These are phyloP conservation scores for Sorex araneus DNA, from an alignment of 2,113 vertebrate genomes.

Conservation along the genomic window DNA sequence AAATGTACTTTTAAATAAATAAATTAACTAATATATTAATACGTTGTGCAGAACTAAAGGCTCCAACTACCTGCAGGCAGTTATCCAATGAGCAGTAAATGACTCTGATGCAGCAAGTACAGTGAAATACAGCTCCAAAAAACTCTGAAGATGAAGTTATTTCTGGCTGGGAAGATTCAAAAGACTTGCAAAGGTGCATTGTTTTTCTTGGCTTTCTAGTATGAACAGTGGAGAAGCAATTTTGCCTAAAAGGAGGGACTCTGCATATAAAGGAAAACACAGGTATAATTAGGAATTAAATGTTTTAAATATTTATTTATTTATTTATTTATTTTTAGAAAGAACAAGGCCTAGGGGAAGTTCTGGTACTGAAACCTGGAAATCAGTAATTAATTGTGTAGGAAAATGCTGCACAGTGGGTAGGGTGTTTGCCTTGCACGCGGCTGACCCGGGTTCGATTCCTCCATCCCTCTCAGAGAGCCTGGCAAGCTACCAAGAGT, in stretches of 20 bases:
- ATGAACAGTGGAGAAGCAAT: not conserved
- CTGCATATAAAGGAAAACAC: not conserved
- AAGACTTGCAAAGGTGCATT: not conserved
- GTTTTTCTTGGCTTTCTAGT: not conserved
- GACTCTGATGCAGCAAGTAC: not conserved
- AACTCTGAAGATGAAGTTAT: not conserved
- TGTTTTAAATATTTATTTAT: not conserved
- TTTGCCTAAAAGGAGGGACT: not conserved
- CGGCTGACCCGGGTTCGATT: too few species aligned
- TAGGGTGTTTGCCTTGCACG: too few species aligned
- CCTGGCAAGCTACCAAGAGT: too few species aligned
- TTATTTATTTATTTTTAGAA: not conserved
- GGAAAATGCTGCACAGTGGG: too few species aligned
- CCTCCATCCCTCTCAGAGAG: too few species aligned
- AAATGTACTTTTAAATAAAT: too few species aligned
- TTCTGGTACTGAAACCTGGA: not conserved
- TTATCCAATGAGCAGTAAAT: not conserved
- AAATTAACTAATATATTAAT: too few species aligned
- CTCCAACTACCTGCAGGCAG: not conserved
- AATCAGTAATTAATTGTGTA: not conserved
- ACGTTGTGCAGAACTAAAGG: not conserved
- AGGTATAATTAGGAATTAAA: not conserved
- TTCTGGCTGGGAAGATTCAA: not conserved
- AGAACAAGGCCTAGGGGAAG: not conserved
- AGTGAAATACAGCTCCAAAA: not conserved